Base-by-base conservation (phyloP, 2,888 invertebrate species). In the Brassicogethes aeneus region DNA sequence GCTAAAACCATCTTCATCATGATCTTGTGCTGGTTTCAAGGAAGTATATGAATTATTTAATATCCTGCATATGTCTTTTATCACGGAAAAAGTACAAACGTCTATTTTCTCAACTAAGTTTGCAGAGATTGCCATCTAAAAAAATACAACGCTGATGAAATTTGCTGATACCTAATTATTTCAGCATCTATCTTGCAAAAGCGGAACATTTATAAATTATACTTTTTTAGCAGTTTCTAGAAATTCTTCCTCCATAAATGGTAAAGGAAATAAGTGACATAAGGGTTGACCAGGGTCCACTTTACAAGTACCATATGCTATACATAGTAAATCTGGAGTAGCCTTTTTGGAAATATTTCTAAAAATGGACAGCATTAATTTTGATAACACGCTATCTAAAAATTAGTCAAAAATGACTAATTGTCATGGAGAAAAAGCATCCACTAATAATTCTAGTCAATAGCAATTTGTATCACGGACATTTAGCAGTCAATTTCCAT, bases 291-390 rank as follows among this genome's bases (percentile, higher is more conserved):
- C 57, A 8, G 51, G 39, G 39, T 61, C 60, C 3, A 55, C 44
- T 15, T 44, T 51, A 40, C 63, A 63, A 3, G 59, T 49, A 13
- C 52, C 52, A 34, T 60, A 45, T 3, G 51, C 50, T 36, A 59
- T 56, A 43, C 63, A 63, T 39, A 62, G 51, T 12, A 60, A 48
- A 50, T 63, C 63, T 14, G 63, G 60, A 16, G 60, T 59, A 15
- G 60, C 43, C 15, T 54, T 34, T 30, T 54, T 39, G 16, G 49
- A 38, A 46, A 55, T 7, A 52, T 36, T 32, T 45, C 47, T 41
- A 44, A 23, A n/a, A n/a, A n/a, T n/a, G n/a, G n/a, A n/a, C n/a
- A n/a, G n/a, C n/a, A n/a, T n/a, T n/a, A n/a, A n/a, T n/a, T n/a
- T n/a, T n/a, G n/a, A n/a, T n/a, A n/a, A n/a, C n/a, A n/a, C n/a